Evolutionary conservation across 2,888 invertebrate species (phyloP), one percentile per base, ranked within the genome.

Genomic region (Melanostoma mellinum): DNA sequence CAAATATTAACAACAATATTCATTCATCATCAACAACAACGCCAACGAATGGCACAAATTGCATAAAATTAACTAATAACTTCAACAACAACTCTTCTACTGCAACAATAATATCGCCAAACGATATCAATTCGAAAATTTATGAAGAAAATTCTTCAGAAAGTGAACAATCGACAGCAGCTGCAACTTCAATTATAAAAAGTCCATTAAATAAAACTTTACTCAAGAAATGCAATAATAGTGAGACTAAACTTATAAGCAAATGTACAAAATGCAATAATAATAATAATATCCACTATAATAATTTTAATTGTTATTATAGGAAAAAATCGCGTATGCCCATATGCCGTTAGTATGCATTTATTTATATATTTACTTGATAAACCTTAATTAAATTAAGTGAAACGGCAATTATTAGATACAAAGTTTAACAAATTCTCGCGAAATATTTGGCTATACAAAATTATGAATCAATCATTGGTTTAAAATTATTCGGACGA

Each of bases 261-360:
- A 90, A 90, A 86, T 90, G 90, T 87, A 88, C 87, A 87, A 90
- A 90, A 87, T 90, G 89, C 87, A 90, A 87, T 86, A 90, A 89
- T 82, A 89, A 90, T 85, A 90, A 89, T 81, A 90, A 90, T 85
- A 88, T 88, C 80, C 89, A 89, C 87, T 90, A 90, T 88, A 90
- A 90, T 87, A 90, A 90, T 87, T 90, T 90, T 84, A 90, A 90
- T 88, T 90, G 90, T 86, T 90, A 90, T 88, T 90, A 90, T 89
- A 89, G 89, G 86, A 90, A 90, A 89, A 90, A 90, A 87, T 89
- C 91, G 87, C 90, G 91, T 89, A 88, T 90, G 89, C 89, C 91
- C 88, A 89, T 89, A 89, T 91, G 91, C 90, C 90, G 91, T 91
- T 91, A 91, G 91, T 91, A 91, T 91, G 53, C 6, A 32, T 2